Percentiles rank a stretch among this genome's conserved stretches.
Conservation (phyloP, 2,888 invertebrate genomes). For the Teleogryllus oceanicus region DNA sequence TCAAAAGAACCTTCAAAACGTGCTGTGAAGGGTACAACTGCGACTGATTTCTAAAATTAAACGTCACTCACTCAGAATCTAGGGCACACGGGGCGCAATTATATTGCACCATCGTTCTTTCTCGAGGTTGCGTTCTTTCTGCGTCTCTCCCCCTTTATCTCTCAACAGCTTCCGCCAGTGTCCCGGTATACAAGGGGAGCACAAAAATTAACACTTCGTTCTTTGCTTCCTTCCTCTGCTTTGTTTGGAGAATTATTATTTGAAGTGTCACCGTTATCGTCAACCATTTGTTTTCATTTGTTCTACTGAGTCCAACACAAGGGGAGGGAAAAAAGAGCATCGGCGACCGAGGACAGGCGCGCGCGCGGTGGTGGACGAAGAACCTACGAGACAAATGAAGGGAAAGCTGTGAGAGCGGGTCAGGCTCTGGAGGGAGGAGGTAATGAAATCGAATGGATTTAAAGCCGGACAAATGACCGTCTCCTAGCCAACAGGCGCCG, state of each 20-base stretch:
- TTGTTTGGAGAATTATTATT: slow-evolving; percentile 37
- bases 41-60: too few species aligned
- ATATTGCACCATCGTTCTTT: slow-evolving; percentile 29
- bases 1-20: too few species aligned
- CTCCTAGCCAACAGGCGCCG: not conserved
- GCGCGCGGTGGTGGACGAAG: not conserved
- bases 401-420: not conserved
- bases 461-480: slow-evolving; percentile 18
- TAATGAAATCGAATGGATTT: slow-evolving; percentile 7
- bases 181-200: slow-evolving; percentile 27
- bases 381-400: slow-evolving; percentile 1
- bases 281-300: slow-evolving; percentile 36
- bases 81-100: not conserved
- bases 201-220: slow-evolving; percentile 35
- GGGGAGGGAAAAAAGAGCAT: slow-evolving; percentile 21
- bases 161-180: not conserved
- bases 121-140: not conserved
- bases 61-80: not conserved
- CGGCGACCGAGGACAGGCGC: not conserved
- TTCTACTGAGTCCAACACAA: slow-evolving; percentile 19
- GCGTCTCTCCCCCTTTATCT: not conserved
- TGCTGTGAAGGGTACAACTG: too few species aligned
- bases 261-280: slow-evolving; percentile 37
- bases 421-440: not conserved
- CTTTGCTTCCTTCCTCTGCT: slow-evolving; percentile 29